Evolutionary conservation across 1,140 invertebrate genomes (phyloP).

Genomic region (Drosophila kepulauana): DNA sequence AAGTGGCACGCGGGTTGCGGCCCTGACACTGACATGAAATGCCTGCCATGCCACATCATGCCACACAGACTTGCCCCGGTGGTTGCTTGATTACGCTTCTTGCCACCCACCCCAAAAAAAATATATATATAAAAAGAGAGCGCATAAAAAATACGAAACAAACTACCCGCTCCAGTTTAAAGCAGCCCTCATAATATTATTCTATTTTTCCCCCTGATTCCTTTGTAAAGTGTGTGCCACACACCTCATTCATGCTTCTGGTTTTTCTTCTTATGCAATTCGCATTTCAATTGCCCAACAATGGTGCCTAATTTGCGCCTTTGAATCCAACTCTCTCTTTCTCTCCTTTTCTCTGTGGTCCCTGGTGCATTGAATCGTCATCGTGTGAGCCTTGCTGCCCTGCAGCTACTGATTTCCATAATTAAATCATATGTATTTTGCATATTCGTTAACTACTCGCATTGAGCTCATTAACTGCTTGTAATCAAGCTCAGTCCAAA

Average conservation of each 20-base stretch:
- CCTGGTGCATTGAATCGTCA: constrained; percentile 61
- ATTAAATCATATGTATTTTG: constrained; percentile 81
- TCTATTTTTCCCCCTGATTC: constrained; percentile 20
- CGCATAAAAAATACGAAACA: not conserved
- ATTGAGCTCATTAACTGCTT: constrained; percentile 70
- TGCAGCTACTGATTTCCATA: constrained; percentile 49
- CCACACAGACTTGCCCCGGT: constrained; percentile 32
- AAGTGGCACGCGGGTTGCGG: constrained; percentile 68
- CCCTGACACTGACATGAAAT: constrained; percentile 52
- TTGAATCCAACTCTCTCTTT: constrained; percentile 37
- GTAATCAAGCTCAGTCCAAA: constrained; percentile 64
- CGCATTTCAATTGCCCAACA: constrained; percentile 67
- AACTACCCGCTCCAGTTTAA: constrained; percentile 53
- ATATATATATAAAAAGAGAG: too few relatives aligned
- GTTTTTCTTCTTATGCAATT: constrained; percentile 37
- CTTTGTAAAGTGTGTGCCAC: not conserved
- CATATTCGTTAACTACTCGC: constrained; percentile 69
- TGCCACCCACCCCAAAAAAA: constrained; percentile 64
- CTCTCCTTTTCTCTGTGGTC: constrained; percentile 19
- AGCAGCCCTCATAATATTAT: constrained; percentile 14
- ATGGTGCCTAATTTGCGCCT: constrained; percentile 74
- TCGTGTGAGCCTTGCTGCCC: not conserved
- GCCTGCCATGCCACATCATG: not conserved
- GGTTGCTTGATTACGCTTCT: constrained; percentile 43
- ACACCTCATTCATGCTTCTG: not conserved